phyloP scores from a whole-genome alignment of 2,113 vertebrate species.

The Cairina moschata region DNA sequence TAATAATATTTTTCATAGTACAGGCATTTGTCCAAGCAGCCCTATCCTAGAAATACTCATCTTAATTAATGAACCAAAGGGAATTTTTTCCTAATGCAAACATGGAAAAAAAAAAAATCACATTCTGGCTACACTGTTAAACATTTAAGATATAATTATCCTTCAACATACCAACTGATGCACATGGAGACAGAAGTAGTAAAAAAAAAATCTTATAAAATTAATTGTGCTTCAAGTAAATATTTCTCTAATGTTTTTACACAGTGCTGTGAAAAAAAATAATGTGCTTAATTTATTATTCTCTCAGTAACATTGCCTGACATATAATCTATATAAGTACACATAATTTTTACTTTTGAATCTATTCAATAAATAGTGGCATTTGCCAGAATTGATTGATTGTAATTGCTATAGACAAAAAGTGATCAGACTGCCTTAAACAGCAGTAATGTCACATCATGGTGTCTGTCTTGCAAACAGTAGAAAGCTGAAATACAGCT shows the following conservation, averaged over 20 bases:
- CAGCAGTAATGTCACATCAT: background rate
- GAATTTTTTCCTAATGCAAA: background rate
- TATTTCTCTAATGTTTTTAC: background rate
- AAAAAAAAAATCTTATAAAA: background rate
- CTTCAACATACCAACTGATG: background rate
- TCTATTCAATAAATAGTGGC: background rate
- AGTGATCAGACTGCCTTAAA: background rate
- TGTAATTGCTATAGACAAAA: background rate
- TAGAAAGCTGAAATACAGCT: background rate
- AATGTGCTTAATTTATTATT: background rate
- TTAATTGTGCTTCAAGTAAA: background rate
- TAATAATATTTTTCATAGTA: constrained; percentile 9
- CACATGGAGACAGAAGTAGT: background rate
- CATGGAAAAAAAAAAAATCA: background rate
- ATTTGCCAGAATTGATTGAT: background rate
- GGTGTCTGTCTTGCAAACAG: background rate
- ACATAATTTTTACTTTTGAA: background rate
- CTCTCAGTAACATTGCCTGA: background rate
- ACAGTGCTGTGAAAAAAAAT: background rate
- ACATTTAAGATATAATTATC: background rate
- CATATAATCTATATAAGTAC: background rate
- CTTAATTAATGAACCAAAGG: background rate
- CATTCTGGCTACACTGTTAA: background rate
- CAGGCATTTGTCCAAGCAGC: background rate
- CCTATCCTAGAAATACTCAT: background rate